A percentile compares a stretch with the other conserved stretches of the same genome.
Conservation (phyloP, 2,797 vertebrate genomes). For the Emydoidea blandingii region DNA sequence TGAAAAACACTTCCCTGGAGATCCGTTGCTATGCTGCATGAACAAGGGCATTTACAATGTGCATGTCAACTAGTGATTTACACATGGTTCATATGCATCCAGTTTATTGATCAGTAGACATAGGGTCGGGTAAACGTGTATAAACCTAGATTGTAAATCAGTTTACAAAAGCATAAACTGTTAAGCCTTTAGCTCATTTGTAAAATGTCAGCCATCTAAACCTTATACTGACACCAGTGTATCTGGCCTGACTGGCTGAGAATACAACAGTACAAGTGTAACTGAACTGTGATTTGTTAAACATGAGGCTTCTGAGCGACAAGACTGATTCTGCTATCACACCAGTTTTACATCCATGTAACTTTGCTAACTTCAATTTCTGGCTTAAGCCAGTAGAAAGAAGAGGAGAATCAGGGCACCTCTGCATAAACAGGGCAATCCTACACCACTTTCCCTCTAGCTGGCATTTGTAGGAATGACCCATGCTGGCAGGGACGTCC, state of each 20-base stretch:
- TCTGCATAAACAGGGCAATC: neutral
- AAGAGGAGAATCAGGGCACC: accelerated
- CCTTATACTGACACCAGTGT: neutral
- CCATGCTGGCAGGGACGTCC: neutral
- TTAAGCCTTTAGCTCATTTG: neutral
- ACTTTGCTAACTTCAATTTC: neutral
- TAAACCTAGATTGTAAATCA: neutral
- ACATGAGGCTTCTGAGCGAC: accelerated
- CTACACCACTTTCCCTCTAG: neutral
- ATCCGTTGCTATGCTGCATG: constrained; percentile 11
- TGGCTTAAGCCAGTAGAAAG: neutral
- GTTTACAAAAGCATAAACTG: constrained; percentile 35
- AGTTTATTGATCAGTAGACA: constrained; percentile 24
- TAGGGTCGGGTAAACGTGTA: constrained; percentile 11
- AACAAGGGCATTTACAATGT: constrained; percentile 24
- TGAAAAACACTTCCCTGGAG: constrained; percentile 6
- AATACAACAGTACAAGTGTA: neutral
- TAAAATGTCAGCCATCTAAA: constrained; percentile 20
- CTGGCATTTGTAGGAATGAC: neutral
- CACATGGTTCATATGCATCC: neutral
- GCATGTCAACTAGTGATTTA: neutral
- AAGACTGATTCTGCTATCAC: neutral
- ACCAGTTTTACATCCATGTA: neutral
- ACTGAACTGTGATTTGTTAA: neutral
- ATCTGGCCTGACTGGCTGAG: neutral